Conservation (phyloP, 2,113 vertebrate species). For the Cyprinus carpio region DNA sequence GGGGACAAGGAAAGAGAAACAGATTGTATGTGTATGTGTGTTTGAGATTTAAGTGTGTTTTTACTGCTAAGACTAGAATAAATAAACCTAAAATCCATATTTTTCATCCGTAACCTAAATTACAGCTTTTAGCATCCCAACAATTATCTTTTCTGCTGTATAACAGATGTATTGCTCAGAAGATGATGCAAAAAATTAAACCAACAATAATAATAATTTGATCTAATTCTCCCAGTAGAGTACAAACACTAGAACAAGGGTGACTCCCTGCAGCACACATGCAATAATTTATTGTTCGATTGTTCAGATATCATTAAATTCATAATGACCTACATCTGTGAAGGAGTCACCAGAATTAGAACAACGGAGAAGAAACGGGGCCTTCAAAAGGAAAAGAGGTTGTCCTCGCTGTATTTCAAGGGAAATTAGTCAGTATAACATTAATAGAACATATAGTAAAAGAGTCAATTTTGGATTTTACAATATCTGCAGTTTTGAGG, state of each 20-base stretch:
- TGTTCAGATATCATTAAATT: slow-evolving; percentile 31
- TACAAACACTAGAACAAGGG: slow-evolving; percentile 14
- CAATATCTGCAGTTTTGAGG: background rate
- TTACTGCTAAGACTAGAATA: background rate
- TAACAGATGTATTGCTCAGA: background rate
- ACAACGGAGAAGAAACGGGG: background rate
- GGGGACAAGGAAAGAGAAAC: background rate
- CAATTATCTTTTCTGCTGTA: background rate
- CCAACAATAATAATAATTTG: slow-evolving; percentile 22
- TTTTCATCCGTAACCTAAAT: background rate
- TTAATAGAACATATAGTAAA: slow-evolving; percentile 25
- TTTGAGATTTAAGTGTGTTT: slow-evolving; percentile 2
- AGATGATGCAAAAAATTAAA: background rate
- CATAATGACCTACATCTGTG: slow-evolving; percentile 40
- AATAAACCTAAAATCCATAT: background rate
- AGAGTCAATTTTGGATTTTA: background rate
- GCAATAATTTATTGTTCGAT: slow-evolving; percentile 12
- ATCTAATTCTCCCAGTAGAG: slow-evolving; percentile 21
- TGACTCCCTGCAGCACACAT: slow-evolving; percentile 34
- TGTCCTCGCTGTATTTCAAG: background rate
- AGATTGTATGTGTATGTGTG: background rate
- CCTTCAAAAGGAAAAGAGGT: slow-evolving; percentile 1
- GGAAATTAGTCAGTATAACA: slow-evolving; percentile 13
- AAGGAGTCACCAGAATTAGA: slow-evolving; percentile 20
- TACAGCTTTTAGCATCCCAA: background rate